Evolutionary conservation across 2,888 invertebrate species (phyloP).

Genomic region (Nymphalis polychloros): DNA sequence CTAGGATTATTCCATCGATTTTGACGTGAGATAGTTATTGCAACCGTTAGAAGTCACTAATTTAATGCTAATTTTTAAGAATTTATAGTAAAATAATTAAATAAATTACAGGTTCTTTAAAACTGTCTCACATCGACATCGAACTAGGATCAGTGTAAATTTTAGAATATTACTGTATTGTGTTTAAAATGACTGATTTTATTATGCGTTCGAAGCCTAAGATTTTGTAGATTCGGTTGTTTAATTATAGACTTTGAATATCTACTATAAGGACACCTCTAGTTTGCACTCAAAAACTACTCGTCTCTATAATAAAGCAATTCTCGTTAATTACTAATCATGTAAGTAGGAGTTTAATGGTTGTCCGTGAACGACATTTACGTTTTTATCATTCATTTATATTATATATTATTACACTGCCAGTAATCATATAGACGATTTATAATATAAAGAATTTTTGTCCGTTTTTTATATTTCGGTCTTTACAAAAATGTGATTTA

Average conservation of each 20-base stretch:
- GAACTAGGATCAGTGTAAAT: constrained; percentile 78
- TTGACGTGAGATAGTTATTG: constrained; percentile 74
- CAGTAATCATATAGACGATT: constrained; percentile 77
- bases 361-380: constrained; percentile 46
- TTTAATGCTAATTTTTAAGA: constrained; percentile 78
- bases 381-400: constrained; percentile 55
- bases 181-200: constrained; percentile 81
- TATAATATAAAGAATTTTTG: constrained; percentile 68
- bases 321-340: constrained; percentile 77
- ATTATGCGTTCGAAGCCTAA: constrained; percentile 81
- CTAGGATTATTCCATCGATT: constrained; percentile 75
- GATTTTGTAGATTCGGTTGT: constrained; percentile 77
- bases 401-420: constrained; percentile 74
- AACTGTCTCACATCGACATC: constrained; percentile 76
- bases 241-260: constrained; percentile 71
- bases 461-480: constrained; percentile 79
- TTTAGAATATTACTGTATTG: constrained; percentile 80
- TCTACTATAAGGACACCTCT: constrained; percentile 77
- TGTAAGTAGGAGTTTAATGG: constrained; percentile 73
- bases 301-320: constrained; percentile 75
- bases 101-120: constrained; percentile 63
- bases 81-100: constrained; percentile 76
- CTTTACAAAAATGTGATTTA: constrained; percentile 72
- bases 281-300: constrained; percentile 72
- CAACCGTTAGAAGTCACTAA: constrained; percentile 78